A percentile compares a stretch with the other conserved stretches of the same genome.
Evolutionary conservation across 2,888 invertebrate genomes (phyloP).

Genomic region (Cenopis cana): DNA sequence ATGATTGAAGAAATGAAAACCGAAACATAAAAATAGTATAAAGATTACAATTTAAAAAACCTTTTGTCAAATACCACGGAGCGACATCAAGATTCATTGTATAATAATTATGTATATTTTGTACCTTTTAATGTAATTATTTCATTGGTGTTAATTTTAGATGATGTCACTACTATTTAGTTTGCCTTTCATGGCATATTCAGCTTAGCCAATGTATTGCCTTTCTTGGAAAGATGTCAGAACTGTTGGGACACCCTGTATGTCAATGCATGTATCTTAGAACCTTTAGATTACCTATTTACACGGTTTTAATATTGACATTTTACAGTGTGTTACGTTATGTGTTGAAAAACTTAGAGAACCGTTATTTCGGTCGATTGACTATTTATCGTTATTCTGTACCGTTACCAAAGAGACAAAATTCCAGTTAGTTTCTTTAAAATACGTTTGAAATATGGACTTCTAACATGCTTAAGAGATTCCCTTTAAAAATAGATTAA

Average conservation of each 20-base stretch:
- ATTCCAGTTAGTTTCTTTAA: too few species aligned
- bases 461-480: too few species aligned
- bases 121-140: background rate
- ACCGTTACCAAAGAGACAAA: too few species aligned
- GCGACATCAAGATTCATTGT: background rate
- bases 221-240: background rate
- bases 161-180: too few species aligned
- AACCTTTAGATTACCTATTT: slow-evolving; percentile 1
- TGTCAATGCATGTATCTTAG: slow-evolving; percentile 1
- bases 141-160: slow-evolving; percentile 1
- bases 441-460: too few species aligned
- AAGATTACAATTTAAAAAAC: background rate
- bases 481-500: too few species aligned
- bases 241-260: slow-evolving; percentile 17
- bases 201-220: background rate
- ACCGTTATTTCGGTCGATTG: too few species aligned
- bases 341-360: background rate
- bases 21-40: background rate
- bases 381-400: too few species aligned
- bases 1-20: slow-evolving; percentile 1
- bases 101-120: background rate
- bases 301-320: background rate
- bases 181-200: background rate
- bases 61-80: background rate
- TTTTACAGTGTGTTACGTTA: background rate